phyloP scores from a whole-genome alignment of 2,113 vertebrate species.

The Myiopsitta monachus region DNA sequence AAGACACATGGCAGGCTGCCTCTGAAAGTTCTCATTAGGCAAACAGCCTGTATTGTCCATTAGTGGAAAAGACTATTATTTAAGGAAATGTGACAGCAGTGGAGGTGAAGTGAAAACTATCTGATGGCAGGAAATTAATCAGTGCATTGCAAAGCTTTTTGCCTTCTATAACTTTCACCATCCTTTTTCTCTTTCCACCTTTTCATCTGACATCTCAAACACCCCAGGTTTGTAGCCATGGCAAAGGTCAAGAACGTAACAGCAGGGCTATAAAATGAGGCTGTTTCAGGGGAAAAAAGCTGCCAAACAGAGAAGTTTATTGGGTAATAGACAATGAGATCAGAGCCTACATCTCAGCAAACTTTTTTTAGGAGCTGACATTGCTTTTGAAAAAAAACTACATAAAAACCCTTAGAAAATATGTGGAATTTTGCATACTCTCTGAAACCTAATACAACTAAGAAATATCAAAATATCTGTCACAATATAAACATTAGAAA shows the following conservation, averaged over 20 bases:
- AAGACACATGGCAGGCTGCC: constrained; percentile 64
- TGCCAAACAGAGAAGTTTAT: constrained; percentile 16
- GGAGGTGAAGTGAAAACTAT: constrained; percentile 54
- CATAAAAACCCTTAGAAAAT: neutral
- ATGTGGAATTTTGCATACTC: neutral
- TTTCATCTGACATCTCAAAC: constrained; percentile 57
- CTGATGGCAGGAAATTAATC: constrained; percentile 59
- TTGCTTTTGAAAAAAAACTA: neutral
- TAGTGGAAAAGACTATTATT: constrained; percentile 57
- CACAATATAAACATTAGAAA: neutral
- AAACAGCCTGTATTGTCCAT: constrained; percentile 48
- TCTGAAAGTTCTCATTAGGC: constrained; percentile 68
- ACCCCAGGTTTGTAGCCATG: neutral
- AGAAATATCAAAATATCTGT: neutral
- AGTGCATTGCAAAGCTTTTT: constrained; percentile 20
- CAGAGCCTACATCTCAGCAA: neutral
- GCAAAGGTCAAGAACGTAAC: constrained; percentile 56
- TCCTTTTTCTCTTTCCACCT: neutral
- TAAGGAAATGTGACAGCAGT: constrained; percentile 66
- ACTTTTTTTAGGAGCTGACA: neutral
- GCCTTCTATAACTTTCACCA: constrained; percentile 27
- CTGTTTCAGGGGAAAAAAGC: neutral
- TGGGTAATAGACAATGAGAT: neutral
- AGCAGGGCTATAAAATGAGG: constrained; percentile 12
- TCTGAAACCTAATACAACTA: neutral